Evolutionary conservation across 2,888 invertebrate species (phyloP), one percentile per base, ranked within the genome.

Genomic region (Heteromyza rotundicornis): DNA sequence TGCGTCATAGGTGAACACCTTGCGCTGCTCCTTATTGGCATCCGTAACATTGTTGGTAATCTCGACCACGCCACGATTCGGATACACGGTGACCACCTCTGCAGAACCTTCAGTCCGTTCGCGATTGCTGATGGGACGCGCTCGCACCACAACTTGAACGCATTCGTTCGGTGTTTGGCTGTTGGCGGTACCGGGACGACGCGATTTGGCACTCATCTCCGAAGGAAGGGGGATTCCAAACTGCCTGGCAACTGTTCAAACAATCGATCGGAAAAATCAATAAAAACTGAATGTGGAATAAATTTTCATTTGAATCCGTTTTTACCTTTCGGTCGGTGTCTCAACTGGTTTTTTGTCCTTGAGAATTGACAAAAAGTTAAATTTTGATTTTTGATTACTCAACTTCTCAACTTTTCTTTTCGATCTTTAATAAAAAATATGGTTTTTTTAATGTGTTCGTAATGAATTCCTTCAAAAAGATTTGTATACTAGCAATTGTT

Each of bases 1-100:
- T 32, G 96, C 93, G 85, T 99, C 99, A 85, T 97, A 99, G 1
- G 98, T 97, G 85, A 98, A 99, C 69, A 92, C 89, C 84, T 98
- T 98, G 70, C 94, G 93, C 77, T 89, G 89, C 57, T 92, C 92
- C 75, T 87, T 86, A 20, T 86, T 87, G 57, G 86, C 86, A 40
- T 89, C 88, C 1, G 72, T 70, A 68, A 92, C 91, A 40, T 93
- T 93, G 85, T 95, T 95, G 75, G 88, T 88, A 59, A 99, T 90
- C 83, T 96, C 95, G 64, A 99, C 92, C 1, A 92, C 92, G 32
- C 98, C 98, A 68, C 94, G 88, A 72, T 92, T 90, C 23, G 93
- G 89, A 84, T 89, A 90, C 73, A 96, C 92, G 69, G 91, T 90
- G 59, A 98, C 95, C 70, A 92, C 91, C 66, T 79, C 78, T 63